A percentile compares a stretch with the other conserved stretches of the same genome.
Conservation (phyloP, 2,113 vertebrate species). For the Sander lucioperca region DNA sequence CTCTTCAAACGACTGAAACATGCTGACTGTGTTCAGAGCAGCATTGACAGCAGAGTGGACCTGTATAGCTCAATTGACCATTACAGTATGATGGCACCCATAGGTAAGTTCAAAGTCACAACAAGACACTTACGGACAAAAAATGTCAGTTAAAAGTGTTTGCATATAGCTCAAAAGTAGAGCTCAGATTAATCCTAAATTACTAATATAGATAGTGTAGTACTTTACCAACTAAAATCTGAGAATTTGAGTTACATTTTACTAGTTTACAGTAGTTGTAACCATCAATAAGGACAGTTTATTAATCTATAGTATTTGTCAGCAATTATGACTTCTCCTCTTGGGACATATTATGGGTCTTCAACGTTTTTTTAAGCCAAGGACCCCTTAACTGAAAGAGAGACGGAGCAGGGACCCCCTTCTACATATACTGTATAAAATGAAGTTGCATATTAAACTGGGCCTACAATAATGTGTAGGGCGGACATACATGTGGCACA, state of each 20-base stretch:
- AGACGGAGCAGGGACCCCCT: too few relatives aligned
- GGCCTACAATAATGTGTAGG: too few relatives aligned
- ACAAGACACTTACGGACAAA: not conserved
- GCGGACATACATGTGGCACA: too few relatives aligned
- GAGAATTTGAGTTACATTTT: not conserved
- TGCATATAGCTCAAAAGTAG: not conserved
- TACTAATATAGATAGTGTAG: not conserved
- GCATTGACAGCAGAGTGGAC: not conserved
- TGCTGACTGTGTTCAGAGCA: conserved; percentile 4
- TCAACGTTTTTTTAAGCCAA: too few relatives aligned
- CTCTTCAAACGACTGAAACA: conserved; percentile 44
- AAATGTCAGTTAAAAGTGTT: not conserved
- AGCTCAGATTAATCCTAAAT: not conserved
- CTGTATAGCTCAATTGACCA: not conserved
- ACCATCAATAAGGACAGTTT: not conserved
- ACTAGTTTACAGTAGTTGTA: not conserved
- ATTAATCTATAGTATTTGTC: not conserved
- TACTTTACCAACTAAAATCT: too few relatives aligned
- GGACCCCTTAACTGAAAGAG: too few relatives aligned
- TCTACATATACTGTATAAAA: too few relatives aligned
- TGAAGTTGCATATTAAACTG: too few relatives aligned
- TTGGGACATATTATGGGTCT: not conserved
- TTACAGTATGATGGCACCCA: not conserved
- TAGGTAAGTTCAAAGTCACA: conserved; percentile 1
- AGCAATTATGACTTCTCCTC: not conserved